Conservation (phyloP, 2,113 vertebrate genomes). For the Upupa epops region DNA sequence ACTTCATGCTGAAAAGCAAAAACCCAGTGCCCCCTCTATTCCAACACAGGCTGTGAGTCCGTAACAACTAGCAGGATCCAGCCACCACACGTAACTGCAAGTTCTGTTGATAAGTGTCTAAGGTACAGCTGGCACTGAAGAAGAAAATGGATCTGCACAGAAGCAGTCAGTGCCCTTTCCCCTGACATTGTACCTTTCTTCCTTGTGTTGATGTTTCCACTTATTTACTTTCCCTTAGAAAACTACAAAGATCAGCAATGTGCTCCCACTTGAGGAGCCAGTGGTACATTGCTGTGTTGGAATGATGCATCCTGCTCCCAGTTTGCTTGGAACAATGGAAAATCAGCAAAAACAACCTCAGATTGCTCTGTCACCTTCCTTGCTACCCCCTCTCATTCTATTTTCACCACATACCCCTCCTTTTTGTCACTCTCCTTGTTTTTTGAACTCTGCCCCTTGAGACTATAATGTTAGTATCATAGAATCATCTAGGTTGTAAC, state of each 20-base stretch:
- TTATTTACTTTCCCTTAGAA: not conserved
- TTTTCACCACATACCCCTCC: not conserved
- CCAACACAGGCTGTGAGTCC: not conserved
- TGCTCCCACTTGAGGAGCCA: not conserved
- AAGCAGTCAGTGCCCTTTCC: not conserved
- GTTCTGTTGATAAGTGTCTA: not conserved
- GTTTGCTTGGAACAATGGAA: not conserved
- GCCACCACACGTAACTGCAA: not conserved
- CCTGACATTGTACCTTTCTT: not conserved
- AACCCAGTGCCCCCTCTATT: accelerated
- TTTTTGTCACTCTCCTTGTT: not conserved
- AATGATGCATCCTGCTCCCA: not conserved
- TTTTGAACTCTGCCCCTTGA: not conserved
- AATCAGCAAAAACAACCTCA: not conserved
- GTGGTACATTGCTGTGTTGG: not conserved
- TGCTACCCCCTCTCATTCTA: not conserved
- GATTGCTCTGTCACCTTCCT: not conserved
- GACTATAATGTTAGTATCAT: no score
- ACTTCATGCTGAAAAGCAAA: not conserved
- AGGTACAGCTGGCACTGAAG: not conserved
- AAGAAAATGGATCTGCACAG: not conserved
- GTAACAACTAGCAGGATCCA: not conserved
- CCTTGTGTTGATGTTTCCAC: not conserved
- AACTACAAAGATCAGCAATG: not conserved
- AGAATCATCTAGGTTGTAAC: no score